Evolutionary conservation across 37 sponge, comb jelly and placozoan genomes (phyloP), one percentile per base, ranked within the genome.

Genomic region (Mnemiopsis leidyi): DNA sequence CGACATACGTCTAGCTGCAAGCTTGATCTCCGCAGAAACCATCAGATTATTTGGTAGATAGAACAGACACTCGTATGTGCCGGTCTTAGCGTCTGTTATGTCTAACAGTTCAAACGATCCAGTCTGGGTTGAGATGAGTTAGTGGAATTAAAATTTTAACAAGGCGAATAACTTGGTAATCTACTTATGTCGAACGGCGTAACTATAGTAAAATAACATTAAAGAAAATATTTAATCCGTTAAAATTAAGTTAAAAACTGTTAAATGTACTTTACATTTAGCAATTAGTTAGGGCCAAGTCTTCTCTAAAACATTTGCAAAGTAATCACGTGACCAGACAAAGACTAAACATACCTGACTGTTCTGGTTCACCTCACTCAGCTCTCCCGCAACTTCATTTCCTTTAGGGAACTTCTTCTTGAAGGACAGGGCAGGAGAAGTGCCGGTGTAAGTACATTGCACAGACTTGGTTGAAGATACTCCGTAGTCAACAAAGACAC

Each of bases 401-500:
- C 61, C 61, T 13, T 13, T 13, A 48, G 61, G 61, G 61, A 48
- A 48, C 61, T 48, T 48, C 13, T 48, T 48, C 61, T 48, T 48
- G 61, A 48, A 48, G 61, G 61, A 48, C 9, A 48, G 61, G 9
- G 75, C 75, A 23, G 75, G n/a, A 28, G 75, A 5, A 5, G 75
- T 5, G 5, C 75, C 75, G 5, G 3, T 28, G 30, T 71, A 71
- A 71, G 3, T 71, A 71, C 75, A 71, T 23, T 13, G 5, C 2
- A 71, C 3, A n/a, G 25, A 7, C 75, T 5, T n/a, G 3, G 30
- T 71, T 5, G 25, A 23, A 23, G 2, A 3, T 71, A 24, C 25
- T n/a, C 75, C 30, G 30, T 29, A 71, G 30, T 71, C 75, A n/a
- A 71, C 75, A 18, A 71, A 71, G n/a, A 71, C 75, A 24, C 75